Percentiles rank a stretch among this genome's conserved stretches.
These are phyloP conservation scores for Pithys albifrons DNA, from an alignment of 2,113 vertebrate genomes.

Conservation along the genomic window DNA sequence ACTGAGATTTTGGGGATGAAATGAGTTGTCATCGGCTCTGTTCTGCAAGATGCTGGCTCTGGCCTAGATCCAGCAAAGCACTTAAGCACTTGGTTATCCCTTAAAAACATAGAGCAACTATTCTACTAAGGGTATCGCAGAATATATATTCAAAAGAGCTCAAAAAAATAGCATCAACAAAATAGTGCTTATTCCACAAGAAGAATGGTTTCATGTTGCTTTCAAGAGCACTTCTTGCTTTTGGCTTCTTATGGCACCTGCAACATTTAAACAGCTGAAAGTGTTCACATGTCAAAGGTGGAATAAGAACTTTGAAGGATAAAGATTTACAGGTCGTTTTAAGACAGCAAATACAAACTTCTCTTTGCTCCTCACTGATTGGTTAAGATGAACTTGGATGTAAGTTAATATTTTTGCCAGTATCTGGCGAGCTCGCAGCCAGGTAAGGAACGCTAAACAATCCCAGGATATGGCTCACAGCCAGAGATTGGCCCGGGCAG, in stretches of 20 bases:
- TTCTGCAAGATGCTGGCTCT: conserved; percentile 38
- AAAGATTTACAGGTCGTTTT: not conserved
- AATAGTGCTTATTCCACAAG: not conserved
- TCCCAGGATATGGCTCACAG: not conserved
- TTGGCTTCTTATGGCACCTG: not conserved
- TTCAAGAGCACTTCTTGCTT: not conserved
- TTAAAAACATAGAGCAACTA: not conserved
- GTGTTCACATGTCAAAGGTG: not conserved
- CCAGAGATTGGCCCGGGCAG: not conserved
- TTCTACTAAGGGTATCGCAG: not conserved
- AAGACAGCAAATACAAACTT: conserved; percentile 21
- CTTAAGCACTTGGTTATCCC: not conserved
- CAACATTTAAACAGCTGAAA: not conserved
- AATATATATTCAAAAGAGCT: not conserved
- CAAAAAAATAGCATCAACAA: not conserved
- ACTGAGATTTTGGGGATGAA: conserved; percentile 28
- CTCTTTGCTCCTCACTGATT: conserved; percentile 16
- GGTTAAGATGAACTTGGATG: conserved; percentile 1
- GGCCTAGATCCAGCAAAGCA: conserved; percentile 36
- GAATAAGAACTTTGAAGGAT: not conserved
- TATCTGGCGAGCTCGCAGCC: not conserved
- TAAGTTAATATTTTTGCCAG: conserved; percentile 23
- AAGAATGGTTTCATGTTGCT: not conserved
- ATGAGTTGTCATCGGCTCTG: conserved; percentile 10
- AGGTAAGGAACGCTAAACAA: not conserved